Evolutionary conservation across 2,797 vertebrate genomes (phyloP), one percentile per base, ranked within the genome.

Genomic region (Valencia hispanica): DNA sequence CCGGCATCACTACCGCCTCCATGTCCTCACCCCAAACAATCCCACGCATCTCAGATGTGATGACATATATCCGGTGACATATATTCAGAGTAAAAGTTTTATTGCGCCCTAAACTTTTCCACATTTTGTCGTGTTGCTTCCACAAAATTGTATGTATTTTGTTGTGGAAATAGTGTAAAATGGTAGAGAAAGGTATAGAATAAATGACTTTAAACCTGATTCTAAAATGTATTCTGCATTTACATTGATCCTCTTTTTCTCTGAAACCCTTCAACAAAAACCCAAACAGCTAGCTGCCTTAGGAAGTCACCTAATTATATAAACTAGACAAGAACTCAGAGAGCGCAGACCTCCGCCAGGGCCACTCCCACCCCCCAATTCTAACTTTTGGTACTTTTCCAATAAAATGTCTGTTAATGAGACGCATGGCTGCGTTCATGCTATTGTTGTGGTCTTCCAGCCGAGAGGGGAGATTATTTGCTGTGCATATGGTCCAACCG

Each of bases 21-120:
- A 74, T 90, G 89, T 90, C 68, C 87, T 72, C 76, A 89, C 82
- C 83, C 43, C 61, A 86, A 93, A 93, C 84, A 89, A 85, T 91
- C 88, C 86, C 82, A 87, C 81, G 57, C 85, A 86, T 87, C 82
- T 89, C 86, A 73, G 74, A 87, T 90, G 81, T 72, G 85, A 79
- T 1, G 68, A 87, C 80, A 79, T 80, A 79, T 41, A 57, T 39
- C 36, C 6, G 36, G 79, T 2, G 68, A 87, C 79, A 78, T 79
- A 77, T 39, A 57, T 18, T 1, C 17, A 48, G 47, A 17, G 47
- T 27, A 17, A 61, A 61, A 61, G 2, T 34, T 3, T 61, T 34
- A 7, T 15, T 8, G 8, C 30, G 20, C 32, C 15, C 18, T 39
- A 22, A 65, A 36, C 14, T 30, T n/a, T 66, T 41, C 3, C 5